These are phyloP conservation scores for Tanytarsus gracilentus DNA, from an alignment of 2,888 invertebrate species.

Conservation along the genomic window DNA sequence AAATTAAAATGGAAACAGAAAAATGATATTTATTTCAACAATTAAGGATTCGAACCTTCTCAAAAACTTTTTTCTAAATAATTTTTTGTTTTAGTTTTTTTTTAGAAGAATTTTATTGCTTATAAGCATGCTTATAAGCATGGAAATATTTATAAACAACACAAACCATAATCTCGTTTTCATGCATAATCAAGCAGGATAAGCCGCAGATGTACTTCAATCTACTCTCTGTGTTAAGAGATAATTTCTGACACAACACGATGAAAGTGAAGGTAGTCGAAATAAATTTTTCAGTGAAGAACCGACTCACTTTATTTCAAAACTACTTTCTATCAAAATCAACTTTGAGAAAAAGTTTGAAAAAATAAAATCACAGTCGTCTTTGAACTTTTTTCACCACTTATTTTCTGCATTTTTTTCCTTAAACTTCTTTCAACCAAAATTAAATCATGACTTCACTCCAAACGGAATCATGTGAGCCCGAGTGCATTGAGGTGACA, in stretches of 20 bases:
- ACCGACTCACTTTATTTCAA: background rate
- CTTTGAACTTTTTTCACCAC: background rate
- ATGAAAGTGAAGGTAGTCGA: no score
- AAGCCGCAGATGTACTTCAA: conserved; percentile 12
- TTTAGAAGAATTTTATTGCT: no score
- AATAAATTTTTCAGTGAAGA: no score
- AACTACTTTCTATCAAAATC: background rate
- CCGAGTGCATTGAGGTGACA: background rate
- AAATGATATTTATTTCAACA: no score
- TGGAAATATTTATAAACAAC: no score
- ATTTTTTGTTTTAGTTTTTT: no score
- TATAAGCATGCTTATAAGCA: no score
- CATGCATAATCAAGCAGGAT: conserved; percentile 16
- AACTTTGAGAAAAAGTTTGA: background rate
- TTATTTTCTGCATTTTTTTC: background rate
- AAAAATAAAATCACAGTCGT: background rate
- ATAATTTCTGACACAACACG: no score
- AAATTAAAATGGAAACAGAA: no score
- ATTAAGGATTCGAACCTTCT: no score
- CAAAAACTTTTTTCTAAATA: no score
- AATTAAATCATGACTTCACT: background rate
- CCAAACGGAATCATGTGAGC: background rate
- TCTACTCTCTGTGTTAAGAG: background rate
- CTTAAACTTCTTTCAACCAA: background rate
- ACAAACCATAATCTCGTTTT: conserved; percentile 18